These are phyloP conservation scores for Aurelia sp. DNA, from an alignment of 30 jellyfish, hydroid and myxozoan genomes.

Conservation along the genomic window DNA sequence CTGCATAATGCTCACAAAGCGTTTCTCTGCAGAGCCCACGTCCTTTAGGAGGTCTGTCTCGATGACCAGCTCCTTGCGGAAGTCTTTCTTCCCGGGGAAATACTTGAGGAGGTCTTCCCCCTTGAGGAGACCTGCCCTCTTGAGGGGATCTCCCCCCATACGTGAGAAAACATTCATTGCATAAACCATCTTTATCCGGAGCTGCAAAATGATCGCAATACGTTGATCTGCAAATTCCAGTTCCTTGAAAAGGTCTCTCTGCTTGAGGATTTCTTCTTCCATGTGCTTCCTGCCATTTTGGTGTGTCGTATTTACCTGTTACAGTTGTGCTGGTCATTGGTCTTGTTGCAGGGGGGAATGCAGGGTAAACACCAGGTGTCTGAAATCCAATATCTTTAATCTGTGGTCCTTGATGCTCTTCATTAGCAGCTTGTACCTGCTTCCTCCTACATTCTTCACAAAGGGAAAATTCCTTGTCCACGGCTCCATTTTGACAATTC, in stretches of 20 bases:
- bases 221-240: slow-evolving; percentile 17
- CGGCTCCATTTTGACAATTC: slow-evolving; percentile 39
- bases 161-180: slow-evolving; percentile 55
- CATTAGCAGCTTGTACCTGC: slow-evolving; percentile 22
- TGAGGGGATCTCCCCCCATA: no score
- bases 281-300: slow-evolving; percentile 36
- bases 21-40: slow-evolving; percentile 25
- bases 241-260: no score
- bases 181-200: slow-evolving; percentile 51
- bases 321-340: neutral
- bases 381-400: neutral
- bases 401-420: neutral
- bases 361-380: slow-evolving; percentile 47
- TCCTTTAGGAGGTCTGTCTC: neutral
- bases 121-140: no score
- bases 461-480: slow-evolving; percentile 26
- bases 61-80: no score
- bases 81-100: no score
- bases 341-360: neutral
- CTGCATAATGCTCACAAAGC: slow-evolving; percentile 42
- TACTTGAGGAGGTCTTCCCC: no score
- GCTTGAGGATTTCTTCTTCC: neutral
- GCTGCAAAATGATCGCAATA: slow-evolving; percentile 52
- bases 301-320: slow-evolving; percentile 6
- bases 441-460: slow-evolving; percentile 53